Evolutionary conservation across 2,888 invertebrate genomes (phyloP), one percentile per base, ranked within the genome.

Genomic region (Heliothis peltigera): DNA sequence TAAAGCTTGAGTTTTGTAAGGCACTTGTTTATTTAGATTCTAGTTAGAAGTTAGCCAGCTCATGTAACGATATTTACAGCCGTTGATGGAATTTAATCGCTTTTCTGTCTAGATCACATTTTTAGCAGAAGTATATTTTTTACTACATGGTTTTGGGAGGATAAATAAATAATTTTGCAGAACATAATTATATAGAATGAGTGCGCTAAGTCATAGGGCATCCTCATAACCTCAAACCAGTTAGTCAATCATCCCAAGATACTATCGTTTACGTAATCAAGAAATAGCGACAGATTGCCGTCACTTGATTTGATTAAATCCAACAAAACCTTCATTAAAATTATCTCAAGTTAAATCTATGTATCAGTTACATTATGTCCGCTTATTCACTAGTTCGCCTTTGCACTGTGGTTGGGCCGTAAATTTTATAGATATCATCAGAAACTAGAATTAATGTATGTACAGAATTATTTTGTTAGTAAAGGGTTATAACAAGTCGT

Each of bases 261-360:
- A 65, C 46, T 71, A 80, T 82, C 80, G 70, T 73, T 64, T 62
- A 62, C 63, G 56, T 61, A 76, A 78, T 73, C 60, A 60, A 60
- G 70, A 70, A 62, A 64, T 69, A 75, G 56, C 67, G 79, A 76
- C 64, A 69, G 71, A 74, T 69, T 77, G 55, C 64, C 58, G 66
- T 70, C 75, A 77, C 68, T 72, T 75, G 64, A 60, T 51, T 64
- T 67, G 74, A 79, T 70, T 70, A 71, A 58, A 68, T 57, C 62
- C 60, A 76, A 81, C 75, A 76, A 79, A 80, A 79, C 80, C 79
- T 77, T 83, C 80, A 80, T 81, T 79, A 80, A 62, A 81, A 74
- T 81, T 70, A 82, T 83, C 82, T 74, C 17, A 19, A 64, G 66
- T 72, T 69, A 43, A n/a, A 79, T 76, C 82, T 68, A n/a, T 12